Percentiles rank a stretch among this genome's conserved stretches.
These are phyloP conservation scores for Lobophora halterata DNA, from an alignment of 2,888 invertebrate species.

Conservation along the genomic window DNA sequence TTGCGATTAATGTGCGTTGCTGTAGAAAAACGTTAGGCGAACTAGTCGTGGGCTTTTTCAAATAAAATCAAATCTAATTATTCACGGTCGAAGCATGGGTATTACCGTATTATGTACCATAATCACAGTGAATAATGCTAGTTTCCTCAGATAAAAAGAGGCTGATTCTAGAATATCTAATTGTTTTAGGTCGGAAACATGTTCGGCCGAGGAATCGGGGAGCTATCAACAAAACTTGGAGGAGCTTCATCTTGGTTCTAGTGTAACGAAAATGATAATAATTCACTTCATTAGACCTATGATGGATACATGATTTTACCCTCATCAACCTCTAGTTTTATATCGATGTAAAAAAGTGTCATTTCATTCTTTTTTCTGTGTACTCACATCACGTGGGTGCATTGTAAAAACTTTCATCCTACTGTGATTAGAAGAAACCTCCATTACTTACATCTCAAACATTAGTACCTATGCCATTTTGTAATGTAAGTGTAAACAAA, in stretches of 20 bases:
- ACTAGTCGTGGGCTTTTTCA: too few species aligned
- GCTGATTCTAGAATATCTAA: conserved; percentile 5
- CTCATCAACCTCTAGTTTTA: conserved; percentile 47
- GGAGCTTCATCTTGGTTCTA: conserved; percentile 93
- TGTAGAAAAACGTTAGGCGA: too few species aligned
- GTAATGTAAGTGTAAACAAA: conserved; percentile 41
- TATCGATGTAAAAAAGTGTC: conserved; percentile 52
- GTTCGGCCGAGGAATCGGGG: conserved; percentile 94
- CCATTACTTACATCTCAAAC: conserved; percentile 51
- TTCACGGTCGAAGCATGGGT: too few species aligned
- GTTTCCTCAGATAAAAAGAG: too few species aligned
- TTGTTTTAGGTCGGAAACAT: conserved; percentile 89
- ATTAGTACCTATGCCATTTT: conserved; percentile 56
- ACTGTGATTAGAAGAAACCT: conserved; percentile 64
- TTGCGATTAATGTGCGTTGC: too few species aligned
- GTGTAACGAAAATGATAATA: conserved; percentile 46
- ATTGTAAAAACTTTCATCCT: conserved; percentile 49
- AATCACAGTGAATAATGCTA: too few species aligned
- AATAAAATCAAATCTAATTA: too few species aligned
- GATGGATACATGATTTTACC: too few species aligned
- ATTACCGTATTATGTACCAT: too few species aligned
- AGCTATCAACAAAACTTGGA: conserved; percentile 93
- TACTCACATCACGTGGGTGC: conserved; percentile 35
- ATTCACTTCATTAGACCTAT: conserved; percentile 31
- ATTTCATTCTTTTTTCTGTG: conserved; percentile 48